A percentile compares a stretch with the other conserved stretches of the same genome.
These are phyloP conservation scores for Eupithecia inturbata DNA, from an alignment of 2,888 invertebrate species.

Conservation along the genomic window DNA sequence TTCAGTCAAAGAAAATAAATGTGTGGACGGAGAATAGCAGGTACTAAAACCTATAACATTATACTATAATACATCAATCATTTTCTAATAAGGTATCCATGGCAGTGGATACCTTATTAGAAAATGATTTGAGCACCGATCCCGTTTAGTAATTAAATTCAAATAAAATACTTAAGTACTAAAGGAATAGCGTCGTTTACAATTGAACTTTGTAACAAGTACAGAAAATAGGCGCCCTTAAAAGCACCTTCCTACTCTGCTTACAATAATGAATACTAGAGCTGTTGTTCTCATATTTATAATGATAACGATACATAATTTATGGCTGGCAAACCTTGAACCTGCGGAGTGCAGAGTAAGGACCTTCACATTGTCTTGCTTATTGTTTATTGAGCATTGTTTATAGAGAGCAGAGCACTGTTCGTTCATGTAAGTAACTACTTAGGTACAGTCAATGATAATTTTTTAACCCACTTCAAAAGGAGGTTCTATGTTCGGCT, in stretches of 20 bases:
- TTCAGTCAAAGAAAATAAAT: too few relatives aligned
- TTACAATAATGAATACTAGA: background rate
- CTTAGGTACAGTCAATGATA: background rate
- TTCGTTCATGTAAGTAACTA: slow-evolving; percentile 22
- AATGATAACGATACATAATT: slow-evolving; percentile 66
- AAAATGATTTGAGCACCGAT: too few relatives aligned
- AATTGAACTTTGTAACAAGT: background rate
- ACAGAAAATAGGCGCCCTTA: background rate
- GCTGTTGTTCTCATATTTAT: slow-evolving; percentile 45
- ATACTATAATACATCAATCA: too few relatives aligned
- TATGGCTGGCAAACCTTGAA: slow-evolving; percentile 73
- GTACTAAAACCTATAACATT: too few relatives aligned
- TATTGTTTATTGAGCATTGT: slow-evolving; percentile 61
- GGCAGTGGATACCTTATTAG: too few relatives aligned
- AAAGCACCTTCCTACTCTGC: background rate
- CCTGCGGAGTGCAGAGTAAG: slow-evolving; percentile 68
- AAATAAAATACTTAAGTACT: too few relatives aligned
- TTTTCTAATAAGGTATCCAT: too few relatives aligned
- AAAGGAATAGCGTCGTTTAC: background rate
- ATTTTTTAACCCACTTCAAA: background rate
- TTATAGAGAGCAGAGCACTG: slow-evolving; percentile 44
- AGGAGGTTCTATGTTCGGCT: background rate
- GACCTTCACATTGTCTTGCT: slow-evolving; percentile 65
- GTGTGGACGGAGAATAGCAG: too few relatives aligned
- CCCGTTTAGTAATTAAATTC: too few relatives aligned